phyloP scores from a whole-genome alignment of 2,888 invertebrate species.

The Drosophila birchii region DNA sequence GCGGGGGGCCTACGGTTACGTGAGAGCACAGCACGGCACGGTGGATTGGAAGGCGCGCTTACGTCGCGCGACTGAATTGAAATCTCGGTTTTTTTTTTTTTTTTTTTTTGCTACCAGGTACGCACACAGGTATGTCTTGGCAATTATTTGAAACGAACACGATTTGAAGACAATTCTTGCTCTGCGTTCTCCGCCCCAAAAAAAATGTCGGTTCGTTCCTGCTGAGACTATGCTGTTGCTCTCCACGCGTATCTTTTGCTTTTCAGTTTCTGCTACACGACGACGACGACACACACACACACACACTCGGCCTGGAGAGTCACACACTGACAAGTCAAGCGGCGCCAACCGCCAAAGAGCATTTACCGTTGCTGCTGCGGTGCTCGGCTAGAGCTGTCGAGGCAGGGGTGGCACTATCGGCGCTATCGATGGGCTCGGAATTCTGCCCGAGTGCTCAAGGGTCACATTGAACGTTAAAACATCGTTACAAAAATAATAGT shows the following conservation, averaged over 20 bases:
- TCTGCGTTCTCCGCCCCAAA: not conserved
- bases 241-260: conserved; percentile 12
- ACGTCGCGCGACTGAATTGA: conserved; percentile 6
- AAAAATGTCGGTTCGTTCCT: conserved; percentile 1
- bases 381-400: too few relatives aligned
- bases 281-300: conserved; percentile 27
- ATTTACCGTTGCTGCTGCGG: too few relatives aligned
- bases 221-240: conserved; percentile 16
- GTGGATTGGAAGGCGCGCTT: conserved; percentile 9
- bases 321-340: conserved; percentile 30
- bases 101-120: conserved; percentile 17
- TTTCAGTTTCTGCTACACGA: conserved; percentile 21
- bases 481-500: too few relatives aligned
- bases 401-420: too few relatives aligned
- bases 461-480: too few relatives aligned
- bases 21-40: conserved; percentile 19
- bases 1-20: conserved; percentile 32
- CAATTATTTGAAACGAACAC: not conserved
- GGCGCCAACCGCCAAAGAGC: not conserved
- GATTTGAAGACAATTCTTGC: conserved; percentile 1
- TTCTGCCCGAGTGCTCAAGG: too few relatives aligned
- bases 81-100: conserved; percentile 12
- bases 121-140: conserved; percentile 8
- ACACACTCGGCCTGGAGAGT: conserved; percentile 33
- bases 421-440: too few relatives aligned